These are phyloP conservation scores for Virgularia gustaviana DNA, from an alignment of 92 coral and sea anemone genomes.

Conservation along the genomic window DNA sequence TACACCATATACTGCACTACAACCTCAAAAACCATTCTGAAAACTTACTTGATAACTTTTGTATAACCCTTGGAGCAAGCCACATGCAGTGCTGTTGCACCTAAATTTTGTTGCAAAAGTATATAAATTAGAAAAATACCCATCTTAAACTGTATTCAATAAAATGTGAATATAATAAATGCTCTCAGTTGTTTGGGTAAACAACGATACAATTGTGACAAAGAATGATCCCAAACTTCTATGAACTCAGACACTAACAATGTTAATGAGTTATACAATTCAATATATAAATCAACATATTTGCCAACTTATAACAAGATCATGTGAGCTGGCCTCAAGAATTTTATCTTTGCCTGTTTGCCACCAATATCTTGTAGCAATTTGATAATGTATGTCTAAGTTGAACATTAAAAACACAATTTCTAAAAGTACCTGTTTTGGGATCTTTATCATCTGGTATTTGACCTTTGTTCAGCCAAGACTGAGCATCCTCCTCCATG, in stretches of 20 bases:
- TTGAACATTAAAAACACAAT: no score
- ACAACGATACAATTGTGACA: no score
- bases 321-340: no score
- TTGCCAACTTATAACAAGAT: no score
- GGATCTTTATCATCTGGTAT: slow-evolving; percentile 68
- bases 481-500: slow-evolving; percentile 93
- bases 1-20: not conserved
- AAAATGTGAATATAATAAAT: not conserved
- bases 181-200: no score
- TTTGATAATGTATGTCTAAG: no score
- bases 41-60: slow-evolving; percentile 85
- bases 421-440: slow-evolving; percentile 87
- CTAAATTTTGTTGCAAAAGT: slow-evolving; percentile 39
- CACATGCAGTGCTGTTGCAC: slow-evolving; percentile 94
- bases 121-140: not conserved
- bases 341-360: no score
- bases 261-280: no score
- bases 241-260: no score
- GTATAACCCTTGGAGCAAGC: slow-evolving; percentile 94
- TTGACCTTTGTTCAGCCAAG: slow-evolving; percentile 82
- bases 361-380: no score
- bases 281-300: no score
- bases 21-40: not conserved
- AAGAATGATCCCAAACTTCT: no score
- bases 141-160: not conserved